A percentile compares a stretch with the other conserved stretches of the same genome.
These are phyloP conservation scores for Coptodon bakossiorum DNA, from an alignment of 2,113 vertebrate species.

Conservation along the genomic window DNA sequence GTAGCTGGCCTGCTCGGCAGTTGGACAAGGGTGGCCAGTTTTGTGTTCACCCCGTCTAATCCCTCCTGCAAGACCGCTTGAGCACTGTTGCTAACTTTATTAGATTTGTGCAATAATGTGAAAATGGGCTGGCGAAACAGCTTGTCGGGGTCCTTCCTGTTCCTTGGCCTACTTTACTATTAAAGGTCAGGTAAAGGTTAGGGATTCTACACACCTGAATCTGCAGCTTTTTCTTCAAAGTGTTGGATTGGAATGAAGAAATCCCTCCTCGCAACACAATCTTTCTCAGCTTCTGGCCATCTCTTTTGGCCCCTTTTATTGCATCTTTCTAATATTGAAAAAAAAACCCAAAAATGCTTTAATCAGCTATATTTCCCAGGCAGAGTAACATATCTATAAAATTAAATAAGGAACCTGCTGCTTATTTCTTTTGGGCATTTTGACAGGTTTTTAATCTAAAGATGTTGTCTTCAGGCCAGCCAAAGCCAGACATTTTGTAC, in stretches of 20 bases:
- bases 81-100: constrained; percentile 11
- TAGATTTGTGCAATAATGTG: background rate
- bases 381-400: background rate
- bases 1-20: background rate
- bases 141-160: background rate
- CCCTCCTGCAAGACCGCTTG: background rate
- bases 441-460: background rate
- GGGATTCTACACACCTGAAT: constrained; percentile 1
- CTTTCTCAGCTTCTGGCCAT: background rate
- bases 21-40: background rate
- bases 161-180: background rate
- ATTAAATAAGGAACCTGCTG: background rate
- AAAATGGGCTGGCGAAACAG: background rate
- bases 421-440: background rate
- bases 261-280: background rate
- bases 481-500: background rate
- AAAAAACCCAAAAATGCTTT: background rate
- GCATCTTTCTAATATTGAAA: background rate
- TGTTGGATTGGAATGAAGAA: background rate
- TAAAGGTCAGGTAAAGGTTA: constrained; percentile 21
- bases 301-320: background rate
- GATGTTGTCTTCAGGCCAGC: background rate
- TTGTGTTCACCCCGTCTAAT: constrained; percentile 18
- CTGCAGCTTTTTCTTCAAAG: background rate
- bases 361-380: background rate